Evolutionary conservation across 37 sponge, comb jelly and placozoan species (phyloP), one percentile per base, ranked within the genome.

Genomic region (Ianthella basta): DNA sequence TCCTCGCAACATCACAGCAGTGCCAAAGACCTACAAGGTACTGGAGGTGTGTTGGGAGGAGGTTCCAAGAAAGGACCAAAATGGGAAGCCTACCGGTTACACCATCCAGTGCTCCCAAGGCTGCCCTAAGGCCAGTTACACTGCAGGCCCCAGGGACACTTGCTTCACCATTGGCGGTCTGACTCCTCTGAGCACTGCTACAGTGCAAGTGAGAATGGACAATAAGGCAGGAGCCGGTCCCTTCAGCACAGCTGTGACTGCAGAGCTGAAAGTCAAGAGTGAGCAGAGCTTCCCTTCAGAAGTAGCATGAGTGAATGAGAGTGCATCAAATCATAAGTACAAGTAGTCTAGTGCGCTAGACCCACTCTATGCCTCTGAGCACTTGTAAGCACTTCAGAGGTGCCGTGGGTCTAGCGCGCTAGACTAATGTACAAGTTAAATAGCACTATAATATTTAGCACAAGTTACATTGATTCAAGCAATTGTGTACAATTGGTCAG

Each of bases 41-140:
- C 54, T 75, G 14, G n/a, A 75, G 53, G 78, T 75, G n/a, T 75
- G 78, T 10, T 75, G 78, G 78, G 10, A 25, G 23, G 41, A 39
- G 20, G 24, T 24, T 40, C 8, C 54, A 23, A 5, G 12, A 5
- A 36, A 15, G 4, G 78, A 36, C 1, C 78, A 75, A 36, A 75
- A 75, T 75, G 78, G 78, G 6, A 13, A 16, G 20, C 37, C 38
- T 1, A 75, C 78, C 24, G 53, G 16, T 1, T 75, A 75, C 78
- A 18, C 21, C 54, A 41, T 75, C 44, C n/a, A 13, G 44, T 75
- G 78, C 37, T 19, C 50, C 8, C 50, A 36, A 36, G 78, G 78
- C 38, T 75, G 78, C 40, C 38, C 38, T 5, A 32, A 75, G 78
- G 10, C 32, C 1, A 2, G 5, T 3, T 75, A 75, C 54, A 10